phyloP scores from a whole-genome alignment of 2,888 invertebrate species.

The Archips crataeganus region DNA sequence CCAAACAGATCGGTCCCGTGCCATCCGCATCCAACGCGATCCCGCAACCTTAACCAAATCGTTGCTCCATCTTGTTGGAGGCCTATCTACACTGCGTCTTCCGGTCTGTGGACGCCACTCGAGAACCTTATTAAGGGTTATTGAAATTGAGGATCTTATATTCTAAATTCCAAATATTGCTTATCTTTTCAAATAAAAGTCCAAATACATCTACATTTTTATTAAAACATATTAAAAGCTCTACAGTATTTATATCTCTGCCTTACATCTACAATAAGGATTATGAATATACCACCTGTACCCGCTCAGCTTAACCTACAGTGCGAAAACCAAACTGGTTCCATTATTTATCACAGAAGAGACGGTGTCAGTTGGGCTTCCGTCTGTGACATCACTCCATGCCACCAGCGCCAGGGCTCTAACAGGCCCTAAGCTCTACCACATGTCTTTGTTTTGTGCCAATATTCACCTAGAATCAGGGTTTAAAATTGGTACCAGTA shows the following conservation, averaged over 20 bases:
- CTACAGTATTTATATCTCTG: slow-evolving; percentile 49
- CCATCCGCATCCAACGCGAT: no score
- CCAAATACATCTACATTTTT: slow-evolving; percentile 48
- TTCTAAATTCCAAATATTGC: no score
- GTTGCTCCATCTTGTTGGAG: no score
- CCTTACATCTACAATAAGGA: slow-evolving; percentile 47
- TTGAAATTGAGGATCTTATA: no score
- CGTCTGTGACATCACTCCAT: slow-evolving; percentile 19
- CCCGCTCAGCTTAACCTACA: slow-evolving; percentile 24
- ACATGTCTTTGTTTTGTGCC: neutral
- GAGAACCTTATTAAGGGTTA: no score
- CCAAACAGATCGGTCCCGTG: no score
- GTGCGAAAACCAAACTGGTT: slow-evolving; percentile 27
- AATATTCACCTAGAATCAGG: slow-evolving; percentile 4
- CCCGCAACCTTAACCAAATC: no score
- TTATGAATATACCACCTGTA: slow-evolving; percentile 31
- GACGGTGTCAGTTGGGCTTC: slow-evolving; percentile 19
- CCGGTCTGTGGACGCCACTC: no score
- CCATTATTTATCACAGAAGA: slow-evolving; percentile 41
- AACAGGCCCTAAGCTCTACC: neutral
- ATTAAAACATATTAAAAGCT: slow-evolving; percentile 60
- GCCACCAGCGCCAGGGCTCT: neutral
- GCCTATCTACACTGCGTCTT: no score
- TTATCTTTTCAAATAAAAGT: slow-evolving; percentile 42
- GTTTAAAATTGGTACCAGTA: neutral